Conservation (phyloP, 2,888 invertebrate species). For the Chrysina gloriosa region DNA sequence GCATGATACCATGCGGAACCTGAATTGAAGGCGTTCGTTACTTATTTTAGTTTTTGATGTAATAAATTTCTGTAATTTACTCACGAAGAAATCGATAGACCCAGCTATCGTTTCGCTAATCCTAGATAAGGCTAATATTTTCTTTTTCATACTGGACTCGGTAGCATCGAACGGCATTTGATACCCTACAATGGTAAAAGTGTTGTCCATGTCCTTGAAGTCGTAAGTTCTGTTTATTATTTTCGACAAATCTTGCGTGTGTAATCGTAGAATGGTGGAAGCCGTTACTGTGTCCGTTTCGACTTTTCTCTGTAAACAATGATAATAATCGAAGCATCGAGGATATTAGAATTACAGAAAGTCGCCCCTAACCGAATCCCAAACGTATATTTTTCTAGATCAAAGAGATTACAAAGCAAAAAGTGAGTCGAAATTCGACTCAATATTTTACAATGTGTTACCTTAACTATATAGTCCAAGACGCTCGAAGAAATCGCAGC, state of each 20-base stretch:
- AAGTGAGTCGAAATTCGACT: no score
- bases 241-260: not conserved
- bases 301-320: not conserved
- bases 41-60: not conserved
- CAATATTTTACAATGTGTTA: no score
- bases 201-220: not conserved
- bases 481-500: constrained; percentile 7
- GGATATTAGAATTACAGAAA: no score
- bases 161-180: not conserved
- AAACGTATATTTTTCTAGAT: no score
- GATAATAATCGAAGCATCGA: no score
- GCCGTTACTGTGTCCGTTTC: not conserved
- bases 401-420: no score
- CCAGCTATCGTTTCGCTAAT: not conserved
- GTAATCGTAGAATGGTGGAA: not conserved
- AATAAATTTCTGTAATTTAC: not conserved
- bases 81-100: not conserved
- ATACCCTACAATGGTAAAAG: not conserved
- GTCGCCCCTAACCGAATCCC: no score
- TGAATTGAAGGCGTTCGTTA: not conserved
- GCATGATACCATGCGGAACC: not conserved
- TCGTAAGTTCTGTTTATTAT: constrained; percentile 8
- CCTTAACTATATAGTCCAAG: not conserved
- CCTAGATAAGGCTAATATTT: not conserved
- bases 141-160: not conserved